phyloP scores from a whole-genome alignment of 2,888 invertebrate genomes.

The Synergus laeviventris region DNA sequence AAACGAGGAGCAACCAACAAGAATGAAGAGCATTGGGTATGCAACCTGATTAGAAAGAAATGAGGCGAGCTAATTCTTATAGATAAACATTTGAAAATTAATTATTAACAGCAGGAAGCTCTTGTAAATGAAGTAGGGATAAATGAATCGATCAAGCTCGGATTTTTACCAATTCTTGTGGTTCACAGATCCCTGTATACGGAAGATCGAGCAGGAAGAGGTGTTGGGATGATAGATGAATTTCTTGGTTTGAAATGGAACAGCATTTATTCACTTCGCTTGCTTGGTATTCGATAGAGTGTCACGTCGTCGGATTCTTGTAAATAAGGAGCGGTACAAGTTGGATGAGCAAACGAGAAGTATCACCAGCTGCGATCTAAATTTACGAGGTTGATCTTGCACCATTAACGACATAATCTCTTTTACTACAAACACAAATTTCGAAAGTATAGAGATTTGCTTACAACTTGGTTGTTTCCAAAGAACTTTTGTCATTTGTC shows the following conservation, averaged over 20 bases:
- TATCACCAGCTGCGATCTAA: conserved; percentile 50
- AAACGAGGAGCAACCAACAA: too few relatives aligned
- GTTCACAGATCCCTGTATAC: too few relatives aligned
- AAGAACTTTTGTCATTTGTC: too few relatives aligned
- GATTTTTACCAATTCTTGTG: not conserved
- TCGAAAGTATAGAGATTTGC: too few relatives aligned
- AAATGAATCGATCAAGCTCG: not conserved
- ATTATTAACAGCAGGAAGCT: too few relatives aligned
- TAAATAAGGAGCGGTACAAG: conserved; percentile 52
- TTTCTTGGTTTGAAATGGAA: not conserved
- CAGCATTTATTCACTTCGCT: conserved; percentile 14
- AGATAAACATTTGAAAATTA: too few relatives aligned
- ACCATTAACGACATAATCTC: conserved; percentile 60
- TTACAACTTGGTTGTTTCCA: too few relatives aligned
- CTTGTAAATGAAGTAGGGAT: not conserved
- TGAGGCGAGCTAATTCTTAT: too few relatives aligned
- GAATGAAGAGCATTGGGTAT: too few relatives aligned
- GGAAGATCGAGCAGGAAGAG: conserved; percentile 5
- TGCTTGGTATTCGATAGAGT: conserved; percentile 2
- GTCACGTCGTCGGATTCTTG: conserved; percentile 40
- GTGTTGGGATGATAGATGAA: conserved; percentile 8
- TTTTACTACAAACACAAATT: conserved; percentile 55
- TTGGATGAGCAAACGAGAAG: conserved; percentile 47
- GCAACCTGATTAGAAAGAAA: too few relatives aligned
- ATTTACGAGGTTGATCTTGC: conserved; percentile 54